Base-by-base conservation (phyloP, 2,888 invertebrate genomes). In the Metalampra italica region DNA sequence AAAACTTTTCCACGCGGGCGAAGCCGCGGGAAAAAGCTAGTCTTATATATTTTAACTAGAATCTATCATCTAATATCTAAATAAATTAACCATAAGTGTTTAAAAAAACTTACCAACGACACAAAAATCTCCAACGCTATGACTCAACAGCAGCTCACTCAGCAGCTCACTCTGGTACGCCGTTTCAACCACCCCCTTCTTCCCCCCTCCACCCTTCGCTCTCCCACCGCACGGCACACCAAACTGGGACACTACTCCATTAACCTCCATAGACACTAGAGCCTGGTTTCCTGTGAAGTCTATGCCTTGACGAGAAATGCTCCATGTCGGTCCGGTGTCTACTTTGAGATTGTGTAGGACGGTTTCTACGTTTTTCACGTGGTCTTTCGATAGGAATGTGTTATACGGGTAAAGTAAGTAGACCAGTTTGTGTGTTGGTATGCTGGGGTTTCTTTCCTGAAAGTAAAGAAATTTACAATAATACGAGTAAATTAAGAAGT, bases 391-490 rank as follows among this genome's bases (percentile, higher is more conserved):
- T 47, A 98, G 80, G 74, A 98, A 94, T 2, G 92, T 87, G 60
- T 93, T 92, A 74, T 95, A 96, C 0, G 98, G 98, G 78, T 98
- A 98, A 0, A 97, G 86, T 34, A 94, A 90, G 55, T 92, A 92
- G 37, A 98, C 78, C 1, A 95, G 84, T 53, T 94, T 92, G 66
- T 93, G 92, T 0, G 93, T 83, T 9, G 94, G 90, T 34, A 94
- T 77, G 32, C 86, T 72, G 0, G 95, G 94, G 68, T 93, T 93
- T 40, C 89, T 82, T 75, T 95, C 93, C 96, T 97, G 86, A 44
- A 88, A 87, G 57, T n/a, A 14, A 38, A 54, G 48, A 46, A 14
- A 12, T 43, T 32, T 14, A 45, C 7, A 39, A 43, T 36, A 15
- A 32, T 13, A 40, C 34, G 9, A 30, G 5, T 5, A 30, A 7